Conservation (phyloP, 1,140 invertebrate genomes). For the Atopsyche davidsoni region DNA sequence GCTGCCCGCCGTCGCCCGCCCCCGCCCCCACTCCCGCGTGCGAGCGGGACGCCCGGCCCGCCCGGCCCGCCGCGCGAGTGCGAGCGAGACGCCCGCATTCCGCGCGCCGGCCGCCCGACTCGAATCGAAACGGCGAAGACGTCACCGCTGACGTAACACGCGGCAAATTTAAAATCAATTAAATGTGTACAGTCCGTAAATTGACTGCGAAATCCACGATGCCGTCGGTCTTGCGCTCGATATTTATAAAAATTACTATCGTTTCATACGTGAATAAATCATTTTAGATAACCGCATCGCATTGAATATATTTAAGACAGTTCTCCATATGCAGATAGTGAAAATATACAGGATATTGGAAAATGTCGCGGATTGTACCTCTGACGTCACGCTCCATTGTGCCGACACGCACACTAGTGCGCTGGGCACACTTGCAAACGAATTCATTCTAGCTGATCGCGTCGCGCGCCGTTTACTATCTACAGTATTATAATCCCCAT, state of each 20-base stretch:
- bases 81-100: slow-evolving; percentile 32
- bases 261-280: neutral
- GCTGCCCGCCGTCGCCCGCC: neutral
- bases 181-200: slow-evolving; percentile 19
- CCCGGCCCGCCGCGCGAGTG: neutral
- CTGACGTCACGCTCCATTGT: slow-evolving; percentile 5
- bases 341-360: neutral
- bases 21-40: no score
- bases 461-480: no score
- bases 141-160: slow-evolving; percentile 43
- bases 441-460: no score
- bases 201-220: slow-evolving; percentile 2
- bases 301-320: no score
- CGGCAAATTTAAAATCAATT: slow-evolving; percentile 46
- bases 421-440: neutral
- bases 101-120: neutral
- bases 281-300: no score
- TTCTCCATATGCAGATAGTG: no score
- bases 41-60: no score
- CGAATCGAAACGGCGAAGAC: slow-evolving; percentile 26
- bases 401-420: neutral
- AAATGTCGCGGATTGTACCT: slow-evolving; percentile 13
- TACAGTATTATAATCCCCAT: no score
- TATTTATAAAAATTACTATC: neutral
- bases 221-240: neutral